phyloP scores from a whole-genome alignment of 1,140 invertebrate species.

The Drosophila orosa region DNA sequence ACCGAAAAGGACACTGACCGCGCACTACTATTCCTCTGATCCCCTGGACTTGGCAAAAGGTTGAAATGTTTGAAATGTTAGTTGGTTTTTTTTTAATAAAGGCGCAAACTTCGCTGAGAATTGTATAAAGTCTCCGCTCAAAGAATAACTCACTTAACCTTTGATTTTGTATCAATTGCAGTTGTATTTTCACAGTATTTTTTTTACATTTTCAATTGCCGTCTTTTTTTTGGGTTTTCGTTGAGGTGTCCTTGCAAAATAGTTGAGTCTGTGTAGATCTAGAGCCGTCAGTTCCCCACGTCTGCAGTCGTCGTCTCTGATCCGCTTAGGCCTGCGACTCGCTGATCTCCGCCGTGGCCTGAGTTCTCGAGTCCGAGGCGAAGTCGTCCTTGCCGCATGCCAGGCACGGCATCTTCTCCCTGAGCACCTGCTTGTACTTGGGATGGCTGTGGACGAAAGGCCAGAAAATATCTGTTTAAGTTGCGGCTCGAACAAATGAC shows the following conservation, averaged over 20 bases:
- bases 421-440: conserved; percentile 88
- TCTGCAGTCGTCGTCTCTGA: conserved; percentile 71
- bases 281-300: conserved; percentile 60
- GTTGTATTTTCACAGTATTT: conserved; percentile 50
- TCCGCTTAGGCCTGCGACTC: conserved; percentile 73
- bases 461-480: neutral
- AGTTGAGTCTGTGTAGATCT: conserved; percentile 49
- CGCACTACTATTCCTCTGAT: conserved; percentile 14
- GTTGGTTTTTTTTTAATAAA: conserved; percentile 57
- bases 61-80: conserved; percentile 72
- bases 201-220: conserved; percentile 66
- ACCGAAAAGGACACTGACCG: conserved; percentile 17
- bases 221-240: conserved; percentile 63
- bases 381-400: conserved; percentile 86
- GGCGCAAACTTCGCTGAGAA: conserved; percentile 47
- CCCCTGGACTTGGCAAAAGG: conserved; percentile 8
- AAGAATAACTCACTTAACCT: neutral
- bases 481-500: neutral
- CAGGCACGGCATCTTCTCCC: conserved; percentile 84
- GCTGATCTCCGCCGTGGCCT: conserved; percentile 77
- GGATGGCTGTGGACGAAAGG: conserved; percentile 88
- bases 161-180: conserved; percentile 79
- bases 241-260: conserved; percentile 59
- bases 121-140: conserved; percentile 1
- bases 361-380: conserved; percentile 85